Conservation (phyloP, 30 jellyfish, hydroid and myxozoan species). For the Aurelia sp. region DNA sequence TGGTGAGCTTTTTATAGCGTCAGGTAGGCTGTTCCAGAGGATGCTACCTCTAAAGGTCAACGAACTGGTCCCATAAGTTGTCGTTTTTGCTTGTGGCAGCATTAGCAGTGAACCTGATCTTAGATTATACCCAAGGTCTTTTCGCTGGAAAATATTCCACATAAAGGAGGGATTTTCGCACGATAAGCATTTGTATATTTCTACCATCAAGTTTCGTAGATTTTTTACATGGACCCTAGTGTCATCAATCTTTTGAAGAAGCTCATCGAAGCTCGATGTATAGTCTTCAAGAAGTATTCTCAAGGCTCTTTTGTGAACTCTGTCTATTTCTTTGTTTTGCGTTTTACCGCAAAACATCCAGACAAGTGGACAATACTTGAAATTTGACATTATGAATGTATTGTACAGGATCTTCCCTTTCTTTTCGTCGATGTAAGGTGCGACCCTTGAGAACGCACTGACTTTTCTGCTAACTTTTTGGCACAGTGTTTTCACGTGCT, state of each 20-base stretch:
- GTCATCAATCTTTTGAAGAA: slow-evolving; percentile 31
- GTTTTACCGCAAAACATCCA: slow-evolving; percentile 63
- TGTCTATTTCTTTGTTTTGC: slow-evolving; percentile 28
- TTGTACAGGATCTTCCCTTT: slow-evolving; percentile 27
- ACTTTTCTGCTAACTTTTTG: slow-evolving; percentile 3
- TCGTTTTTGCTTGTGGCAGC: neutral
- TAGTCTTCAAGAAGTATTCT: slow-evolving; percentile 33
- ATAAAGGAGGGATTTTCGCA: slow-evolving; percentile 32
- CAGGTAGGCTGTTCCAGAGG: slow-evolving; percentile 60
- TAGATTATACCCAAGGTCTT: slow-evolving; percentile 13
- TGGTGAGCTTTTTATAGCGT: slow-evolving; percentile 18
- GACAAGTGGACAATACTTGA: slow-evolving; percentile 55
- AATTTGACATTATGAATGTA: slow-evolving; percentile 46
- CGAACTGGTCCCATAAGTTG: too few species aligned
- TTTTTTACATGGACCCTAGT: slow-evolving; percentile 25
- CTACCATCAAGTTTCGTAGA: slow-evolving; percentile 39
- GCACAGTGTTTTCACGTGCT: slow-evolving; percentile 27
- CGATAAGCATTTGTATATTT: slow-evolving; percentile 23
- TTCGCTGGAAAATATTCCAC: slow-evolving; percentile 36
- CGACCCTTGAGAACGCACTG: slow-evolving; percentile 48
- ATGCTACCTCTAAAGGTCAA: slow-evolving; percentile 26
- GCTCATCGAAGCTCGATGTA: slow-evolving; percentile 22
- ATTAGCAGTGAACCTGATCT: slow-evolving; percentile 23
- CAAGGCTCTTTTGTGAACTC: slow-evolving; percentile 47
- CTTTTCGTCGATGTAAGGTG: slow-evolving; percentile 13